Evolutionary conservation across 2,797 vertebrate species (phyloP).

Genomic region (Xenentodon cancila): DNA sequence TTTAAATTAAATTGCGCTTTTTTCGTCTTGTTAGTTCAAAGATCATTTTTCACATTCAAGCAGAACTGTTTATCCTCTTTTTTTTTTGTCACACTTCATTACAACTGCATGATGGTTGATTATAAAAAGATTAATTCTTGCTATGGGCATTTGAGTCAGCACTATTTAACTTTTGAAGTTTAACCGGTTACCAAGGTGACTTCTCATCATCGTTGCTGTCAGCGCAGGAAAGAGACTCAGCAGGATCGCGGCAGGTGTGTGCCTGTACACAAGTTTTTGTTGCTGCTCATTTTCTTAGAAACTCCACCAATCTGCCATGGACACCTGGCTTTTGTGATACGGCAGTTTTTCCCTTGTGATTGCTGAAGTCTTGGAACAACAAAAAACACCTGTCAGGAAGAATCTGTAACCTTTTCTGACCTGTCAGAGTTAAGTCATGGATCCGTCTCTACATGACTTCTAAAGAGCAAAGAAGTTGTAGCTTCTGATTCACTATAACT

Average conservation of each 20-base stretch:
- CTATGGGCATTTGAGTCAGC: not conserved
- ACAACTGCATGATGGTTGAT: not conserved
- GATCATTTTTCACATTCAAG: conserved; percentile 17
- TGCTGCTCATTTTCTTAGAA: conserved; percentile 61
- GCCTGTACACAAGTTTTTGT: conserved; percentile 70
- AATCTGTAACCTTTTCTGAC: conserved; percentile 64
- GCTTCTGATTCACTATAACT: conserved; percentile 47
- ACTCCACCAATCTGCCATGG: conserved; percentile 66
- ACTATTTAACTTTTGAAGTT: conserved; percentile 15
- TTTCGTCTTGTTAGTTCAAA: not conserved
- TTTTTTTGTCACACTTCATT: conserved; percentile 12
- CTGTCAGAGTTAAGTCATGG: conserved; percentile 58
- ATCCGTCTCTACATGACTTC: conserved; percentile 51
- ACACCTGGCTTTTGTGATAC: conserved; percentile 73
- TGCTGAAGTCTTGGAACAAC: conserved; percentile 57
- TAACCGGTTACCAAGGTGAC: conserved; percentile 61
- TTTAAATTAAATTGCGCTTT: conserved; percentile 18
- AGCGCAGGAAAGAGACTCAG: conserved; percentile 45
- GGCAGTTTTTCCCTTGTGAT: conserved; percentile 52
- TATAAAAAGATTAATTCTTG: conserved; percentile 7
- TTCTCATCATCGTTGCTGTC: conserved; percentile 50
- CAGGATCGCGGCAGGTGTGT: conserved; percentile 62
- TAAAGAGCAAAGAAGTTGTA: conserved; percentile 29
- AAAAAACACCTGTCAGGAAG: conserved; percentile 50
- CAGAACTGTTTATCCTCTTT: conserved; percentile 10